Percentiles rank a stretch among this genome's conserved stretches.
Evolutionary conservation across 2,888 invertebrate genomes (phyloP).

Genomic region (Sminthurinus aureus): DNA sequence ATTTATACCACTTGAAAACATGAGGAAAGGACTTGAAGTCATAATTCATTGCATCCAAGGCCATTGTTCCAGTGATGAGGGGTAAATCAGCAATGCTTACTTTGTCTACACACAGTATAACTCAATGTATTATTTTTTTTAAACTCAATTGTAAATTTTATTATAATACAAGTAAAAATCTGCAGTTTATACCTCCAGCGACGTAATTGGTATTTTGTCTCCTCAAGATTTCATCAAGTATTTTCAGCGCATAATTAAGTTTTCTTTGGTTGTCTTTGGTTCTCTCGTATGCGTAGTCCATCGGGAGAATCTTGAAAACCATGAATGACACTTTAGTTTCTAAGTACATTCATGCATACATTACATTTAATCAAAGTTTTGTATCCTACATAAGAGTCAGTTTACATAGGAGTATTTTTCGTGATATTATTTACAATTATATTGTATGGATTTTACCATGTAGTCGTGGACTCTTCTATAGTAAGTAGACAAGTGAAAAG

Average conservation of each 20-base stretch:
- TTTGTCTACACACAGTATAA: conserved; percentile 64
- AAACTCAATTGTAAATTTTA: not conserved
- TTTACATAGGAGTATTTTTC: too few species aligned
- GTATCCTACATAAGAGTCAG: not conserved
- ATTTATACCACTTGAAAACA: conserved; percentile 73
- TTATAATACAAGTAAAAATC: not conserved
- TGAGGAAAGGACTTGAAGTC: conserved; percentile 70
- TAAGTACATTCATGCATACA: not conserved
- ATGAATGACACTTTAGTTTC: too few species aligned
- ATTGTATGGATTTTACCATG: conserved; percentile 69
- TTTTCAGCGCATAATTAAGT: conserved; percentile 71
- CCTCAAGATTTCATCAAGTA: conserved; percentile 74
- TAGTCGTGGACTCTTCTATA: conserved; percentile 76
- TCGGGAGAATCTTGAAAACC: conserved; percentile 55
- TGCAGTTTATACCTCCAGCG: conserved; percentile 66
- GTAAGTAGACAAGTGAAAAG: conserved; percentile 79
- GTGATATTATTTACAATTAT: too few species aligned
- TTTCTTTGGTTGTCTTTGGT: conserved; percentile 73
- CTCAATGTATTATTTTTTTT: not conserved
- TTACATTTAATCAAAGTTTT: not conserved
- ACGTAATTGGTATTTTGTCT: conserved; percentile 71
- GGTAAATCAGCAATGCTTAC: conserved; percentile 80
- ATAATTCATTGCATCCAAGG: conserved; percentile 75
- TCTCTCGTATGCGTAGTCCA: conserved; percentile 74
- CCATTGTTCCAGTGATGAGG: conserved; percentile 75